Conservation (phyloP, 2,888 invertebrate genomes). For the Muschampia plurimacula region DNA sequence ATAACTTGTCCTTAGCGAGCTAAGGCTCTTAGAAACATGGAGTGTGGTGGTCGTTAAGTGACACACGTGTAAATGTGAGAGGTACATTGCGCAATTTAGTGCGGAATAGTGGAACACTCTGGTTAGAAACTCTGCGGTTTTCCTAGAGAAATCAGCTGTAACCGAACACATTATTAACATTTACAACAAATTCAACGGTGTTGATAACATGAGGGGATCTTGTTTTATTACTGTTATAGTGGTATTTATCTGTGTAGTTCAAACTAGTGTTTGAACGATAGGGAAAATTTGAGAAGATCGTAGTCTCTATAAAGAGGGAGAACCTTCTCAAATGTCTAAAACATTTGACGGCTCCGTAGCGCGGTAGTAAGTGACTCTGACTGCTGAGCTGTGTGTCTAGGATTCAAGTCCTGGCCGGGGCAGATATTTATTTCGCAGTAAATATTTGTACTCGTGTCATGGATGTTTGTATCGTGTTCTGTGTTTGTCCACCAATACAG, state of each 20-base stretch:
- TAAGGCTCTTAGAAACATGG: conserved; percentile 5
- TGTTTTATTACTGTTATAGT: neutral
- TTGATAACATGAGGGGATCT: neutral
- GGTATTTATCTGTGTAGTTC: neutral
- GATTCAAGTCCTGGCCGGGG: too few relatives aligned
- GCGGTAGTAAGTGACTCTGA: too few relatives aligned
- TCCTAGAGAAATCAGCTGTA: conserved; percentile 33
- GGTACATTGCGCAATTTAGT: conserved; percentile 35
- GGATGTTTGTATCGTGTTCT: too few relatives aligned
- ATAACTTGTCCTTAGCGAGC: neutral
- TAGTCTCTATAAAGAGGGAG: too few relatives aligned
- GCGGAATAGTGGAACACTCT: conserved; percentile 29
- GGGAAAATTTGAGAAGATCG: too few relatives aligned
- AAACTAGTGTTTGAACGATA: neutral
- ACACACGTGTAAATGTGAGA: conserved; percentile 37
- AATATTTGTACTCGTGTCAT: too few relatives aligned
- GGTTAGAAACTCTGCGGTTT: conserved; percentile 37
- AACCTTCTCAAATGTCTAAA: too few relatives aligned
- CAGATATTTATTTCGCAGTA: too few relatives aligned
- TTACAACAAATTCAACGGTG: neutral
- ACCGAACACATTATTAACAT: conserved; percentile 21
- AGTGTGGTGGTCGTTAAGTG: conserved; percentile 30
- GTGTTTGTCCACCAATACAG: too few relatives aligned
- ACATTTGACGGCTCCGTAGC: too few relatives aligned
- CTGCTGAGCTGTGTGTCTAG: too few relatives aligned